A percentile compares a stretch with the other conserved stretches of the same genome.
These are phyloP conservation scores for Lampropteryx suffumata DNA, from an alignment of 2,888 invertebrate genomes.

Conservation along the genomic window DNA sequence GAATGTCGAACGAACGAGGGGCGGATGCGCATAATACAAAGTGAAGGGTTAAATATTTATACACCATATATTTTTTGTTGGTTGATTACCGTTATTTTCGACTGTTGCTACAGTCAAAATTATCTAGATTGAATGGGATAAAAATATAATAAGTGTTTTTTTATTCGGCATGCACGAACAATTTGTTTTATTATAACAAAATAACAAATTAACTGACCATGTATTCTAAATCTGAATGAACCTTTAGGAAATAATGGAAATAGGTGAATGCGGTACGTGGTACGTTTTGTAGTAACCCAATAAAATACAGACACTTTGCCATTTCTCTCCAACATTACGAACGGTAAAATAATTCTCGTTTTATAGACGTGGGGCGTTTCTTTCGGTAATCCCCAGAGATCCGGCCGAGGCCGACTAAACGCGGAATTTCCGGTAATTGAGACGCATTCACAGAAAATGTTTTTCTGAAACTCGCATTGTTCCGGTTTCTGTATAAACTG, in stretches of 20 bases:
- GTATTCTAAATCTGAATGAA: too few species aligned
- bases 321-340: slow-evolving; percentile 25
- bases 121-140: too few species aligned
- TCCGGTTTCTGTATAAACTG: slow-evolving; percentile 38
- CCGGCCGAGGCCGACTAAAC: slow-evolving; percentile 42
- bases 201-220: too few species aligned
- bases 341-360: slow-evolving; percentile 31
- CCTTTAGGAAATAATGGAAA: too few species aligned
- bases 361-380: slow-evolving; percentile 35
- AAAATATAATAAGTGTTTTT: too few species aligned
- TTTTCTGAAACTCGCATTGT: slow-evolving; percentile 43
- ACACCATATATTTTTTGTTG: too few species aligned
- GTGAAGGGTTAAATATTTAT: too few species aligned
- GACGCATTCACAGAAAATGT: slow-evolving; percentile 47
- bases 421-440: slow-evolving; percentile 52
- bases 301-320: slow-evolving; percentile 26
- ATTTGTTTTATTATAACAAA: too few species aligned
- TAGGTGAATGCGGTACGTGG: too few species aligned
- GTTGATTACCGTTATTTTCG: too few species aligned
- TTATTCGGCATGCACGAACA: too few species aligned
- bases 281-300: slow-evolving; percentile 4
- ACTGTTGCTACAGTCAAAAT: too few species aligned
- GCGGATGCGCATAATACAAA: slow-evolving; percentile 36
- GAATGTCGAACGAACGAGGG: slow-evolving; percentile 45
- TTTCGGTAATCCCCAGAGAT: slow-evolving; percentile 41